Percentiles rank a stretch among this genome's conserved stretches.
These are phyloP conservation scores for Lates japonicus DNA, from an alignment of 2,797 vertebrate genomes.

Conservation along the genomic window DNA sequence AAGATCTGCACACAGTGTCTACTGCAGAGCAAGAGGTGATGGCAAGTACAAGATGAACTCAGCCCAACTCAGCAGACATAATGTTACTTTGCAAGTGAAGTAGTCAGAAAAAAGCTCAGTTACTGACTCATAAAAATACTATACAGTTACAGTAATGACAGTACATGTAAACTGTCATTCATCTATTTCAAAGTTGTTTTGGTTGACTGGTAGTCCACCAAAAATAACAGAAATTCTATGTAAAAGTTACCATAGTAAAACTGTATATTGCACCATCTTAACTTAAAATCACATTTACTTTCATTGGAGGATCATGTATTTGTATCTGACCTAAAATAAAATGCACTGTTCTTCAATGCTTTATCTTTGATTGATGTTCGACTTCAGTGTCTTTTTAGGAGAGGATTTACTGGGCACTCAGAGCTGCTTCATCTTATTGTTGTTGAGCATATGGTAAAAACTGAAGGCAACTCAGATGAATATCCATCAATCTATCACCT, in stretches of 20 bases:
- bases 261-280: neutral
- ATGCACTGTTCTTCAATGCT: no score
- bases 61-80: neutral
- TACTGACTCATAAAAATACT: neutral
- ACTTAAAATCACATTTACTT: neutral
- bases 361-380: neutral
- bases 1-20: neutral
- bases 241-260: neutral
- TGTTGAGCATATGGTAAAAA: neutral
- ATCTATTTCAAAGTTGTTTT: neutral
- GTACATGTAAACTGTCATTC: no score
- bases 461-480: neutral
- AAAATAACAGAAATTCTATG: no score
- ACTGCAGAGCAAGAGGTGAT: neutral
- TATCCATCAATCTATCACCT: neutral
- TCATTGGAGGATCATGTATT: neutral
- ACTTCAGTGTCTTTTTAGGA: neutral
- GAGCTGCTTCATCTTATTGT: conserved; percentile 2
- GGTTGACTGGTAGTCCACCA: neutral
- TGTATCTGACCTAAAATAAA: neutral
- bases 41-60: neutral
- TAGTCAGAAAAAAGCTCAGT: neutral
- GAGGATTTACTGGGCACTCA: neutral
- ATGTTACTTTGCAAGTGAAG: neutral
- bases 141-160: neutral